phyloP scores from a whole-genome alignment of 1,140 invertebrate genomes.

The Drosophila repleta region DNA sequence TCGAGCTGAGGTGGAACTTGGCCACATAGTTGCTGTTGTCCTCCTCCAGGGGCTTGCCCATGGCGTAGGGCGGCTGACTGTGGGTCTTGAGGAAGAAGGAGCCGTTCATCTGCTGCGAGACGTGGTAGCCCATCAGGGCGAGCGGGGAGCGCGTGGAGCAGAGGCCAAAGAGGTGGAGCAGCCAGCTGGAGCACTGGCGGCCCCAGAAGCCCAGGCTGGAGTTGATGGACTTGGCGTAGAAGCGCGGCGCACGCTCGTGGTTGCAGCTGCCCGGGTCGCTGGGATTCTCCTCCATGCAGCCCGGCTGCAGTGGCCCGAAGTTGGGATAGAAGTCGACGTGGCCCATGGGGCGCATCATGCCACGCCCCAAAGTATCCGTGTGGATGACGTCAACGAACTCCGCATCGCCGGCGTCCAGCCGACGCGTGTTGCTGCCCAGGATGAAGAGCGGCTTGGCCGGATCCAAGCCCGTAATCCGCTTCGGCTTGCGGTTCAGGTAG shows the following conservation, averaged over 20 bases:
- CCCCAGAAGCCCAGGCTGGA: slow-evolving; percentile 89
- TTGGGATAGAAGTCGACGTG: slow-evolving; percentile 88
- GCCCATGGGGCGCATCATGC: slow-evolving; percentile 84
- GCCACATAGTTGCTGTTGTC: slow-evolving; percentile 57
- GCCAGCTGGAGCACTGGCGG: slow-evolving; percentile 87
- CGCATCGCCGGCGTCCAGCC: slow-evolving; percentile 87
- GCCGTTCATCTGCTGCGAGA: slow-evolving; percentile 76
- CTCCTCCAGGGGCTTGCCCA: slow-evolving; percentile 60
- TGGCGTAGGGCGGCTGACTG: slow-evolving; percentile 85
- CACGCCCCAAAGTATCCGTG: slow-evolving; percentile 86
- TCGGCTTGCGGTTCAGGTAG: slow-evolving; percentile 84
- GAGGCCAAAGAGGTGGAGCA: slow-evolving; percentile 87
- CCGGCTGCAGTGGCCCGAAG: slow-evolving; percentile 86
- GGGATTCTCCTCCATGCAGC: slow-evolving; percentile 86
- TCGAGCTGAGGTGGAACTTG: slow-evolving; percentile 33
- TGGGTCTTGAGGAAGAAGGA: slow-evolving; percentile 86
- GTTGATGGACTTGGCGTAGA: slow-evolving; percentile 89
- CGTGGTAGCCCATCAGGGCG: slow-evolving; percentile 87
- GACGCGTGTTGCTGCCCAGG: slow-evolving; percentile 76
- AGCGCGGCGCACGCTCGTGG: slow-evolving; percentile 88
- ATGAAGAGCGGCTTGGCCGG: slow-evolving; percentile 87
- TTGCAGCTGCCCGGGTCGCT: slow-evolving; percentile 86
- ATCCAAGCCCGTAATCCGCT: slow-evolving; percentile 86
- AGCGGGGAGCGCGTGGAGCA: slow-evolving; percentile 84
- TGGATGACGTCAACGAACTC: slow-evolving; percentile 86